Evolutionary conservation across 2,888 invertebrate genomes (phyloP), one percentile per base, ranked within the genome.

Genomic region (Tanypteryx hageni): DNA sequence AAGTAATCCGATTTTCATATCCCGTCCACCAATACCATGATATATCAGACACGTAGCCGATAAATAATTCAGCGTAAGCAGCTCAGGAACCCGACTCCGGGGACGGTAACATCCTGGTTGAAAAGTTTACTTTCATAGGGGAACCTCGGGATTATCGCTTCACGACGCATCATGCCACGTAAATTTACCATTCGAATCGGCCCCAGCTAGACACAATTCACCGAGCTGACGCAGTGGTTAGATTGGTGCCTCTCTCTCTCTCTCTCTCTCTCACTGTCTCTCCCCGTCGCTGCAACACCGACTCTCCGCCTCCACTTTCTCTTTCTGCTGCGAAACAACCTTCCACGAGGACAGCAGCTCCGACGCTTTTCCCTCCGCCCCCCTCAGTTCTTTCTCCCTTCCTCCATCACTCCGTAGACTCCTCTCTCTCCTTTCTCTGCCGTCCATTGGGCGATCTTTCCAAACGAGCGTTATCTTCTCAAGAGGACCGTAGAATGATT

Each of bases 261-360:
- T 56, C 27, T n/a, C 27, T 31, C 82, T 44, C 13, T 11, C 86
- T 16, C 27, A n/a, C n/a, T n/a, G n/a, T 22, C 13, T 59, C 86
- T n/a, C 16, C 57, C 58, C 85, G 58, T 18, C 27, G 86, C 86
- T 61, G 86, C 86, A 86, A 86, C 16, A 61, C 86, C 31, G 18
- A 61, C 31, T 13, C 57, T 57, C 31, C 16, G 11, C 18, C 86
- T 86, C 61, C 61, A 61, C 86, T 86, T 86, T 86, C 86, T 89
- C 89, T 68, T 89, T 86, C 86, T 14, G 16, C 86, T 89, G 89
- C 89, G 64, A 68, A 64, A 89, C 31, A 86, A 61, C 86, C 86
- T n/a, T 22, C 31, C 68, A 68, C 31, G 86, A 22, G 84, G 57
- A 57, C 68, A 27, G 82, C 82, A 16, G 82, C 7, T 44, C 44